phyloP scores from a whole-genome alignment of 1,140 invertebrate genomes.

The Centruroides sculpturatus region DNA sequence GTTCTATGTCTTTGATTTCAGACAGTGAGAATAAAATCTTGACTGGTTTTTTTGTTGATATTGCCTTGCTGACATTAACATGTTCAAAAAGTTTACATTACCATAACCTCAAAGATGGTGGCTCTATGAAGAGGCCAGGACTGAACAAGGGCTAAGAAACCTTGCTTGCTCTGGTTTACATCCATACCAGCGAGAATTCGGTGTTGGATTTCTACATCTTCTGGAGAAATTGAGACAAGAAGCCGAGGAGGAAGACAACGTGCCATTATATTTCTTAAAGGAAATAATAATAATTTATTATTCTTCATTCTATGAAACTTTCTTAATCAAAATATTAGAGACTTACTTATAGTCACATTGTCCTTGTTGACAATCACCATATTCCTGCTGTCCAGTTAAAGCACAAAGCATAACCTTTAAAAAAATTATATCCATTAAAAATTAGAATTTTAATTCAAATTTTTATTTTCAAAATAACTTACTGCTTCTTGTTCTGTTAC shows the following conservation, averaged over 20 bases:
- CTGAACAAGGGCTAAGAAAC: conserved; percentile 84
- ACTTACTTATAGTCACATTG: conserved; percentile 16
- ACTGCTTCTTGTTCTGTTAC: conserved; percentile 85
- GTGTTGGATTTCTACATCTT: conserved; percentile 71
- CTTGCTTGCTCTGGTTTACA: conserved; percentile 69
- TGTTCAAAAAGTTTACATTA: conserved; percentile 26
- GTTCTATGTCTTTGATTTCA: no score
- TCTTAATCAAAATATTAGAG: no score
- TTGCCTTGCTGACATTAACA: no score
- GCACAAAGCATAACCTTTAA: conserved; percentile 81
- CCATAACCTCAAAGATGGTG: conserved; percentile 88
- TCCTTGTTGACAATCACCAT: conserved; percentile 53
- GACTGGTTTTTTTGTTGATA: no score
- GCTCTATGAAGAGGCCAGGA: conserved; percentile 84
- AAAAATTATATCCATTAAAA: background rate
- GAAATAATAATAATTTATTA: conserved; percentile 20
- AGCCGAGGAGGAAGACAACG: conserved; percentile 70
- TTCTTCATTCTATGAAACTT: background rate
- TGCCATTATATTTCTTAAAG: conserved; percentile 46
- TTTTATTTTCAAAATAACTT: conserved; percentile 29
- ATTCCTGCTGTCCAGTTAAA: conserved; percentile 79
- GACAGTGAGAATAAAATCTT: no score
- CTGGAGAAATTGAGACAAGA: conserved; percentile 51
- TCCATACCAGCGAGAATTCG: conserved; percentile 72
- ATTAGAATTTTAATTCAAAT: background rate